Evolutionary conservation across 2,888 invertebrate species (phyloP), one percentile per base, ranked within the genome.

Genomic region (Philonicus albiceps): DNA sequence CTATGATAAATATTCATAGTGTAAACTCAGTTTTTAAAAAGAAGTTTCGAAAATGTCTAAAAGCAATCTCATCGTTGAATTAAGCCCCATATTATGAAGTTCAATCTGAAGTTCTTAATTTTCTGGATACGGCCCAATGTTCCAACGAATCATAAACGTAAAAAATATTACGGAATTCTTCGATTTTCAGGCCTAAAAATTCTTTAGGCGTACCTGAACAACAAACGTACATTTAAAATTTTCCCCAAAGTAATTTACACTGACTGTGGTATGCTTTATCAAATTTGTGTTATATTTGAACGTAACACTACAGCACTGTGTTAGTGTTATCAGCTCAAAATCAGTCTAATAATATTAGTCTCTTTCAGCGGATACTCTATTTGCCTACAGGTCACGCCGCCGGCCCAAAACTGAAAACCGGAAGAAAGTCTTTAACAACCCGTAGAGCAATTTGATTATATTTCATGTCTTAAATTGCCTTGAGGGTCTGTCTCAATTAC

Each of bases 401-500:
- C 55, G 19, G 19, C 22, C 8, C 8, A 13, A n/a, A 19, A 19
- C 55, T 55, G 4, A 55, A 55, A 55, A 22, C 55, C 81, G 81
- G 81, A 81, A 81, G 81, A 81, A 81, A 81, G 81, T 81, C 81
- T 81, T 81, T 81, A 81, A 81, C 55, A 81, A 64, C 34, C 64
- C 55, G 55, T 81, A 53, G 43, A 19, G 30, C 55, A 31, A 19
- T 81, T 81, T 55, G 64, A 64, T 64, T 81, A 19, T 64, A 81
- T 55, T 81, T 53, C 22, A 55, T 55, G 22, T 55, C 55, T 55
- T 55, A 64, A 81, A 81, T 81, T 81, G 81, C 81, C 64, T 81
- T 30, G 31, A 81, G 81, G 37, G 64, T 27, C 22, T n/a, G 55
- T 78, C 43, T 43, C 78, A 78, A 78, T 78, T 78, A 43, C 75